These are phyloP conservation scores for Hydrotaea diabolus DNA, from an alignment of 2,888 invertebrate species.

Conservation along the genomic window DNA sequence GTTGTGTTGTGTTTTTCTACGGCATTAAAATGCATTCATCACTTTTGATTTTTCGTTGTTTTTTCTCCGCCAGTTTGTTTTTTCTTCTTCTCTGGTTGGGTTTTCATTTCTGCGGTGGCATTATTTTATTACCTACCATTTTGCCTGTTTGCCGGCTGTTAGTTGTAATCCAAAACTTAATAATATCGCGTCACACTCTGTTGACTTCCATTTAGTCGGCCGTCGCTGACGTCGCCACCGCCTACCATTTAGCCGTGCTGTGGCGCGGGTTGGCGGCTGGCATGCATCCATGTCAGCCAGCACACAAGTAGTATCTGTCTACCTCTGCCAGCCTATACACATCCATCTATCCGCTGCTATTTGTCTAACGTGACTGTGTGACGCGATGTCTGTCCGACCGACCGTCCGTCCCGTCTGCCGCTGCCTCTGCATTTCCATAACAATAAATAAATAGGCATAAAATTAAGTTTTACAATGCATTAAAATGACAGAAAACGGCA, in stretches of 20 bases:
- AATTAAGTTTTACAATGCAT: slow-evolving; percentile 61
- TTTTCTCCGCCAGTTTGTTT: not conserved
- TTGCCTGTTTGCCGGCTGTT: slow-evolving; percentile 23
- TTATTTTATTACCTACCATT: slow-evolving; percentile 45
- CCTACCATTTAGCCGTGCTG: slow-evolving; percentile 46
- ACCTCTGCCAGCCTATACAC: slow-evolving; percentile 15
- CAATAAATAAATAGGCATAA: slow-evolving; percentile 58
- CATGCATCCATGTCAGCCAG: not conserved
- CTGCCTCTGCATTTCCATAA: slow-evolving; percentile 43
- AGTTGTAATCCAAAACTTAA: slow-evolving; percentile 53
- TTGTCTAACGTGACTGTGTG: slow-evolving; percentile 30
- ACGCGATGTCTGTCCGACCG: not conserved
- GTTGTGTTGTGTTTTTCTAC: slow-evolving; percentile 54
- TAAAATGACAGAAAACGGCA: slow-evolving; percentile 52
- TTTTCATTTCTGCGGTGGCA: slow-evolving; percentile 59
- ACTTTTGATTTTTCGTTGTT: slow-evolving; percentile 60
- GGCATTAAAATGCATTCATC: slow-evolving; percentile 65
- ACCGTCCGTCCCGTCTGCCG: not conserved
- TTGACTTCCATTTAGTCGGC: slow-evolving; percentile 63
- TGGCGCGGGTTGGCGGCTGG: not conserved
- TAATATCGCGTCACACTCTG: slow-evolving; percentile 65
- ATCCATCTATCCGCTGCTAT: slow-evolving; percentile 21
- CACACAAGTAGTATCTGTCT: not conserved
- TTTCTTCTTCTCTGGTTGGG: slow-evolving; percentile 25
- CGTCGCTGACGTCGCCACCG: slow-evolving; percentile 30